These are phyloP conservation scores for Sebastes matsubarae DNA, from an alignment of 2,797 vertebrate genomes.

Conservation along the genomic window DNA sequence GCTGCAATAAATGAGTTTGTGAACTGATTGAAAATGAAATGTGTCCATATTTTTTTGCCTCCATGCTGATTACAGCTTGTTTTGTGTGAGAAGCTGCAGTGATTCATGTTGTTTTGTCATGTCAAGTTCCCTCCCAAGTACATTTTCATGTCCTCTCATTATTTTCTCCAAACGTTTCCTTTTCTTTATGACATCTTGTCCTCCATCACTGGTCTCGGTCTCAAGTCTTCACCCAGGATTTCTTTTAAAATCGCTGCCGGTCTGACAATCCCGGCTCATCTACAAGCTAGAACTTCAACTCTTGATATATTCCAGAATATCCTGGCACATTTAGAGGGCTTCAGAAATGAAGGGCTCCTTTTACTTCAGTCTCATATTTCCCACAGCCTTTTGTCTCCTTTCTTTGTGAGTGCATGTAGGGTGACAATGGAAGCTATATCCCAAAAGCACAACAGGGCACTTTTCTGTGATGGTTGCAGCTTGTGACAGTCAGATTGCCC, in stretches of 20 bases:
- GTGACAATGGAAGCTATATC: not conserved
- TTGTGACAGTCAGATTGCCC: not conserved
- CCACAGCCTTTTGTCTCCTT: not conserved
- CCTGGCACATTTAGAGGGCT: not conserved
- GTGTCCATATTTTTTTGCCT: not conserved
- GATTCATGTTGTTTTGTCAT: not conserved
- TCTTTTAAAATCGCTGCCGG: not conserved
- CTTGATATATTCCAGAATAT: not conserved
- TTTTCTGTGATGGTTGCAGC: not conserved
- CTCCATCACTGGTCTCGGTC: not conserved
- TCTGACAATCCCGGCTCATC: not conserved
- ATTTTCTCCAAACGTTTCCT: not conserved
- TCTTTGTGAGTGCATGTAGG: not conserved
- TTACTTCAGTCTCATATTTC: not conserved
- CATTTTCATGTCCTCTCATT: not conserved
- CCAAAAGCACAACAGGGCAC: not conserved
- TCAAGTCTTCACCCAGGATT: not conserved
- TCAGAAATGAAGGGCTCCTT: not conserved
- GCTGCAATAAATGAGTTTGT: constrained; percentile 83
- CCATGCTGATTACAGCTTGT: no score
- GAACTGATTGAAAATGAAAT: constrained; percentile 54
- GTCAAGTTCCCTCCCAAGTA: not conserved
- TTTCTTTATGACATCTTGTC: not conserved
- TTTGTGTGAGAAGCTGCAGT: not conserved
- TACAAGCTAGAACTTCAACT: not conserved